Conservation (phyloP, 2,888 invertebrate genomes). For the Lepidochrysops patricia region DNA sequence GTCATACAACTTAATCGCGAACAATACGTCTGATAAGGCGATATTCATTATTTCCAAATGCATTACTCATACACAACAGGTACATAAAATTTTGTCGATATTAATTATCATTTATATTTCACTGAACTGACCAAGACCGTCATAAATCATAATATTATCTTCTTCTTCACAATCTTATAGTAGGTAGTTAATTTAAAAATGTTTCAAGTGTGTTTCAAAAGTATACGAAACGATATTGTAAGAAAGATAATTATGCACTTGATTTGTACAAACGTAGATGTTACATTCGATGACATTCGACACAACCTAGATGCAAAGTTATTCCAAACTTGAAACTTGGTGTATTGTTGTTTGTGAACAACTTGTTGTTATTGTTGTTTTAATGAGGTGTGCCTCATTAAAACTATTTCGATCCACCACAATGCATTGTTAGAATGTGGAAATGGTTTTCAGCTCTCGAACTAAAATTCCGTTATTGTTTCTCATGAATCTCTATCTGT, state of each 20-base stretch:
- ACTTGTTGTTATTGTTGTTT: no score
- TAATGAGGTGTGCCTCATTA: no score
- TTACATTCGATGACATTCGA: no score
- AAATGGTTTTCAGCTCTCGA: background rate
- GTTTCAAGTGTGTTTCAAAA: no score
- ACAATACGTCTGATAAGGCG: background rate
- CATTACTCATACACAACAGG: constrained; percentile 6
- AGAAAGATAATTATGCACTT: no score
- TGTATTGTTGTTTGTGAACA: background rate
- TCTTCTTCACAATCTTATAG: no score
- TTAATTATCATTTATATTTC: background rate
- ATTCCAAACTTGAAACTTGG: background rate
- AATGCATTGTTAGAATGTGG: background rate
- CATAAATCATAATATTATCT: no score
- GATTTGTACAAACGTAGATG: no score
- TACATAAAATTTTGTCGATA: background rate
- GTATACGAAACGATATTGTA: no score
- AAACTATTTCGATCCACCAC: constrained; percentile 1
- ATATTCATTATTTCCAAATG: constrained; percentile 4
- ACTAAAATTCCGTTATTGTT: background rate
- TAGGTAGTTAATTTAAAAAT: no score
- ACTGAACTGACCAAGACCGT: no score
- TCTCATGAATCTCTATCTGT: background rate
- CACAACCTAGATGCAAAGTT: no score
- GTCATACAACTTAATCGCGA: background rate